A percentile compares a stretch with the other conserved stretches of the same genome.
Evolutionary conservation across 1,140 invertebrate genomes (phyloP).

Genomic region (Cydia amplana): DNA sequence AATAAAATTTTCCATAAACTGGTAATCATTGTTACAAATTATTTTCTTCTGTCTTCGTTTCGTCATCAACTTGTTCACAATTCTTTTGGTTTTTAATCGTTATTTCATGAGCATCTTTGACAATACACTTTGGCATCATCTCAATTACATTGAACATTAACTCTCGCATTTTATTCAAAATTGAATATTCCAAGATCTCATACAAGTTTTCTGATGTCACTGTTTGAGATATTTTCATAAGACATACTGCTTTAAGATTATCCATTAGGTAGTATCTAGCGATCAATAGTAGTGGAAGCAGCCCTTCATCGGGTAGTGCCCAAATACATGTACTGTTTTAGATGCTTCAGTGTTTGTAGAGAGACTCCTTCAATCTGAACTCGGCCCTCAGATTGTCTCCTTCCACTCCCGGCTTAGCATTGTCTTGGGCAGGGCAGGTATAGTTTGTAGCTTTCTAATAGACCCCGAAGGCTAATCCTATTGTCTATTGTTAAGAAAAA

Average conservation of each 20-base stretch:
- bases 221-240: background rate
- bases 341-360: slow-evolving; percentile 39
- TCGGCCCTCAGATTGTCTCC: slow-evolving; percentile 40
- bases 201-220: background rate
- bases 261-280: slow-evolving; percentile 50
- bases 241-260: slow-evolving; percentile 44
- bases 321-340: slow-evolving; percentile 50
- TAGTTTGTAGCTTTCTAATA: too few species aligned
- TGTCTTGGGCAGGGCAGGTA: slow-evolving; percentile 38
- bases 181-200: background rate
- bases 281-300: slow-evolving; percentile 44
- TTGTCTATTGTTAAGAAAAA: too few species aligned
- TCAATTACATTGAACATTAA: background rate
- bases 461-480: too few species aligned
- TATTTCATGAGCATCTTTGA: too few species aligned
- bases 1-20: too few species aligned
- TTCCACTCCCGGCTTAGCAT: slow-evolving; percentile 49
- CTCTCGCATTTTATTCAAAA: background rate
- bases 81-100: too few species aligned
- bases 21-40: background rate
- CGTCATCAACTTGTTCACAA: too few species aligned
- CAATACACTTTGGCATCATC: background rate
- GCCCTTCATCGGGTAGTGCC: slow-evolving; percentile 42
- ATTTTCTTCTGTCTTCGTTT: background rate
- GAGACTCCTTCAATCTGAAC: slow-evolving; percentile 45